Percentiles rank a stretch among this genome's conserved stretches.
phyloP scores from a whole-genome alignment of 1,140 invertebrate genomes.

The Caenorhabditis tropicalis region DNA sequence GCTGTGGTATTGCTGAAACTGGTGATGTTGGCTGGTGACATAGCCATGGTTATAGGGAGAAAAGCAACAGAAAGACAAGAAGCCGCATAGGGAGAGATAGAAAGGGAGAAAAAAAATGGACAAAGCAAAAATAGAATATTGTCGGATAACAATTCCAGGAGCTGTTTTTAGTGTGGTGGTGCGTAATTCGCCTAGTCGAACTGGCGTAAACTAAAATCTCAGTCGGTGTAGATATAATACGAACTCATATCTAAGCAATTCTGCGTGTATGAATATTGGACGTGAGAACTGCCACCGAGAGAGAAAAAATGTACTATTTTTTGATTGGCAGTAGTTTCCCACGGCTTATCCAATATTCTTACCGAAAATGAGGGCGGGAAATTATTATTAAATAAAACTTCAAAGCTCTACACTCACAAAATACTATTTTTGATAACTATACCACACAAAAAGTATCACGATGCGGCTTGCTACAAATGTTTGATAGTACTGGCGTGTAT shows the following conservation, averaged over 20 bases:
- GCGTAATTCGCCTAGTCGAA: background rate
- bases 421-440: too few species aligned
- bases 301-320: background rate
- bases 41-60: background rate
- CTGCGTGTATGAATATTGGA: background rate
- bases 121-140: constrained; percentile 4
- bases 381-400: too few species aligned
- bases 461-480: too few species aligned
- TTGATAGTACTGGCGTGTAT: background rate
- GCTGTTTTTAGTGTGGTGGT: background rate
- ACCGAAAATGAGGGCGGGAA: too few species aligned
- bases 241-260: background rate
- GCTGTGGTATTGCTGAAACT: background rate
- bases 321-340: background rate
- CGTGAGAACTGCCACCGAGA: background rate
- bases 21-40: background rate
- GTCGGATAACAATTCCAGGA: background rate
- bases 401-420: too few species aligned
- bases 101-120: background rate
- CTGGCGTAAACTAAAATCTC: background rate
- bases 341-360: background rate
- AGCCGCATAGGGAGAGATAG: background rate
- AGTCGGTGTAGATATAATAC: background rate
- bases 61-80: background rate
- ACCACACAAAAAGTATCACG: too few species aligned